phyloP scores from a whole-genome alignment of 1,140 invertebrate species.

The Drosophila rufa region DNA sequence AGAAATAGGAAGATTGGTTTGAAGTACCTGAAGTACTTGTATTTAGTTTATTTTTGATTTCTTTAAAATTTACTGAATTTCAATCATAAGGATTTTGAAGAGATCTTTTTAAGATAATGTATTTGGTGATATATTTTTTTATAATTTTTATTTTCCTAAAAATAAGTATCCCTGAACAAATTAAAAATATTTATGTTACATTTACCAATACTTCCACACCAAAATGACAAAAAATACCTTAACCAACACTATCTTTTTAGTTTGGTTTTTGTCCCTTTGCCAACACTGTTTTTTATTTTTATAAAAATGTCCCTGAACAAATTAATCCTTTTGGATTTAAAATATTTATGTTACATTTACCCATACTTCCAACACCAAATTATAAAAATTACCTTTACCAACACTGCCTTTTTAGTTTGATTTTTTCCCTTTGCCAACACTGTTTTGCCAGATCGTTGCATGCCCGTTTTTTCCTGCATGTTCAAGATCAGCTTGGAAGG shows the following conservation, averaged over 20 bases:
- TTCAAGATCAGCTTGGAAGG: neutral
- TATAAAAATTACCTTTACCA: neutral
- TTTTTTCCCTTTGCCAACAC: neutral
- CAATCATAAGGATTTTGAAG: no score
- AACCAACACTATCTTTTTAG: neutral
- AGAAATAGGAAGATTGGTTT: neutral
- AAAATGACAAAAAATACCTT: no score
- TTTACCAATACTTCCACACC: no score
- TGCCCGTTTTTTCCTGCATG: constrained; percentile 17
- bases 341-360: no score
- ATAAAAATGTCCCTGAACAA: no score
- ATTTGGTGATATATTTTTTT: neutral
- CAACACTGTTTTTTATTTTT: constrained; percentile 2
- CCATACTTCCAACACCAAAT: no score
- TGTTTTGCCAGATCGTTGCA: constrained; percentile 9
- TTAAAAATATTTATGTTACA: no score
- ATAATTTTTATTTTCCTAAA: neutral
- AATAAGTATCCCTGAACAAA: no score
- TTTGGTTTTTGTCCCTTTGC: neutral
- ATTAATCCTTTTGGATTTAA: no score
- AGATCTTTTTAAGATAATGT: no score
- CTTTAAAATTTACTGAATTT: no score
- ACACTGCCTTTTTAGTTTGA: neutral
- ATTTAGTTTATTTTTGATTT: neutral
- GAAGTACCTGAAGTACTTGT: neutral